Conservation (phyloP, 2,113 vertebrate genomes). For the Phylloscopus whistleri region DNA sequence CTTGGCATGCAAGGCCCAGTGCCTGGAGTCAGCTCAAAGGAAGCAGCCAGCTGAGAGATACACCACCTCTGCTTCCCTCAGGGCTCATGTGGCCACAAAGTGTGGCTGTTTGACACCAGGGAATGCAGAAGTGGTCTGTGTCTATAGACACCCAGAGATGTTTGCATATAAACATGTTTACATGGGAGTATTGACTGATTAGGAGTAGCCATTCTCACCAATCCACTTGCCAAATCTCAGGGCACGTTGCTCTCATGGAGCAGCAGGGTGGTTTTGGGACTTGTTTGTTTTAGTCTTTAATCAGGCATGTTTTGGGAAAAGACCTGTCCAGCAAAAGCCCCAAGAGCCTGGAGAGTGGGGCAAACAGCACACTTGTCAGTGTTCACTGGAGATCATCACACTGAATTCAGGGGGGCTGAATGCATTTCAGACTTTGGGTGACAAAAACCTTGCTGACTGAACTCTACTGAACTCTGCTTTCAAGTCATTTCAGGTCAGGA, state of each 20-base stretch:
- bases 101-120: background rate
- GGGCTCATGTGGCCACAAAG: background rate
- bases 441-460: background rate
- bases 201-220: background rate
- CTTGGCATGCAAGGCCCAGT: background rate
- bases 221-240: background rate
- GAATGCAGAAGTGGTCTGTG: background rate
- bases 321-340: background rate
- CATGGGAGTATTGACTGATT: background rate
- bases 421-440: background rate
- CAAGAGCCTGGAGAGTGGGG: background rate
- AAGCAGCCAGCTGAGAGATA: background rate
- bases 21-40: background rate
- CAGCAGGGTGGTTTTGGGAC: background rate
- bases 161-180: too few relatives aligned
- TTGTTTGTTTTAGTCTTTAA: background rate
- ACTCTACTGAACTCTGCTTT: background rate
- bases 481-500: background rate
- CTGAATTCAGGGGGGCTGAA: background rate
- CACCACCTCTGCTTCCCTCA: background rate
- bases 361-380: rapidly evolving
- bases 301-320: background rate
- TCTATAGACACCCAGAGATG: background rate
- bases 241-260: rapidly evolving
- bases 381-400: background rate